These are phyloP conservation scores for Folsomia candida DNA, from an alignment of 2,888 invertebrate genomes.

Conservation along the genomic window DNA sequence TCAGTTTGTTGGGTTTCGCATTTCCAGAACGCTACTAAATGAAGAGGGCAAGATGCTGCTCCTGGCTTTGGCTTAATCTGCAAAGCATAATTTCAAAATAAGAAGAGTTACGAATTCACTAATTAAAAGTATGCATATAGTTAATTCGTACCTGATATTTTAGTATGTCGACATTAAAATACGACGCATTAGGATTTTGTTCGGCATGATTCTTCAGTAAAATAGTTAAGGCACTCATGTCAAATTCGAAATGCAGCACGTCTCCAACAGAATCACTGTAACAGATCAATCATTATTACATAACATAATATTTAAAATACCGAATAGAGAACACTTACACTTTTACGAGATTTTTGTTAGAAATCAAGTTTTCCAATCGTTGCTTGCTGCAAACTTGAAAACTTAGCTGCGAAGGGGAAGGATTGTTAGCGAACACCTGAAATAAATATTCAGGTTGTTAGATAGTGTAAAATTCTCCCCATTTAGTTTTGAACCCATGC, in stretches of 20 bases:
- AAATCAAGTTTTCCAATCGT: conserved; percentile 80
- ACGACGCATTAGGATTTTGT: conserved; percentile 88
- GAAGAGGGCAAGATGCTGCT: conserved; percentile 89
- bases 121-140: too few species aligned
- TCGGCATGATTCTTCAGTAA: conserved; percentile 86
- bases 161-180: conserved; percentile 94
- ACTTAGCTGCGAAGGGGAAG: conserved; percentile 86
- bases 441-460: too few species aligned
- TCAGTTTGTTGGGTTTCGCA: conserved; percentile 87
- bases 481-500: too few species aligned
- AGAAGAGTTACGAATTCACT: too few species aligned
- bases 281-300: background rate
- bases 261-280: conserved; percentile 40
- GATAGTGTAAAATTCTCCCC: too few species aligned
- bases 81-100: background rate
- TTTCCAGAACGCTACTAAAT: conserved; percentile 95
- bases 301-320: background rate
- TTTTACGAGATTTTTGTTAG: conserved; percentile 86
- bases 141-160: conserved; percentile 73
- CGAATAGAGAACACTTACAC: conserved; percentile 61
- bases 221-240: conserved; percentile 83
- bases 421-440: conserved; percentile 90
- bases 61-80: conserved; percentile 57
- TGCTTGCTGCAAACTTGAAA: conserved; percentile 86
- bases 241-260: conserved; percentile 67